Evolutionary conservation across 1,140 invertebrate genomes (phyloP), one percentile per base, ranked within the genome.

Genomic region (Caenorhabditis tropicalis): DNA sequence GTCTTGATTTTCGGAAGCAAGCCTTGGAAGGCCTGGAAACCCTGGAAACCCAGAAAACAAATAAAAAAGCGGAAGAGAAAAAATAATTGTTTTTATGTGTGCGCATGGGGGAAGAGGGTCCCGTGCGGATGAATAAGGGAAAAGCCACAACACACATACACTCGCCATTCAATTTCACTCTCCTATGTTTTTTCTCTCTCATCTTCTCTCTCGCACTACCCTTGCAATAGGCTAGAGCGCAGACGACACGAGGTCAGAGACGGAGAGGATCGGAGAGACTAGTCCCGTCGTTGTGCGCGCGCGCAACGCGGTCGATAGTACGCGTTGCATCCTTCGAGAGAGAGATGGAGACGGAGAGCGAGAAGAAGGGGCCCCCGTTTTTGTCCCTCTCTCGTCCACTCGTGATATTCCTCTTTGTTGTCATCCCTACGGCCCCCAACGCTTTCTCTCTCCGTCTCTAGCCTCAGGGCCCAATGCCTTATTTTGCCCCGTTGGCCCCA

Each of bases 291-390:
- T 27, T 74, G 65, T 24, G 36, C 33, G 65, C 65, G 65, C 24
- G 36, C 33, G 65, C 65, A 36, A 24, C 33, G 65, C 65, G 65
- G 65, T 43, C 36, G 36, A 43, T 74, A 43, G 65, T 74, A 74
- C 65, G 65, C 65, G n/a, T 43, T 36, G 65, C 65, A 19, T 74
- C 36, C 33, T n/a, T 21, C 43, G 36, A 27, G 36, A 27, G 36
- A 46, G 65, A 65, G 53, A 58, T 9, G n/a, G 33, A 70, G n/a
- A 15, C 9, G 43, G 36, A 74, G 65, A 46, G 36, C 39, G 39
- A 43, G 65, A 56, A 56, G 4, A 19, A 65, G 33, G 60, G 36
- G 19, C 65, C 36, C 36, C 36, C 65, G 65, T 74, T 74, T 74
- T 74, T 43, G 65, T 65, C 65, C 65, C n/a, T 5, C 9, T 16